Evolutionary conservation across 2,113 vertebrate species (phyloP), one percentile per base, ranked within the genome.

Genomic region (Ptilorrhoa leucosticta): DNA sequence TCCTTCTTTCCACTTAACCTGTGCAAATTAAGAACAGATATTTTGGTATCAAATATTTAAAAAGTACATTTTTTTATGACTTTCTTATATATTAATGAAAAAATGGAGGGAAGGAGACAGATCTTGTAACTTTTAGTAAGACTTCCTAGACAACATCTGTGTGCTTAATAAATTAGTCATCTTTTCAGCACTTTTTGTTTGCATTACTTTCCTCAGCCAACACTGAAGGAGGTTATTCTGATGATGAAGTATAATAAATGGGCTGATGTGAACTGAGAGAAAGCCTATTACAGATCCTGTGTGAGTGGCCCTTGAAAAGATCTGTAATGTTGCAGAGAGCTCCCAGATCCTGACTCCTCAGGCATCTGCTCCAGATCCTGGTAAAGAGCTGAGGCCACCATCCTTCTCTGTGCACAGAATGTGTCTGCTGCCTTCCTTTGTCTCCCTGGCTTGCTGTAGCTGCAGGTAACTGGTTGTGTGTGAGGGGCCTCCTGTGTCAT

Each of bases 331-430:
- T 63, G 24, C 20, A 66, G 68, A 39, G 51, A 40, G 33, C 26
- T 75, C 7, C 2, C 83, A 83, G 30, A 40, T 39, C 31, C 18
- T 15, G 31, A 40, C 18, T 56, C 37, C 42, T 87, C 31, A 22
- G 53, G 23, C 44, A 39, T 33, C 65, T 82, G n/a, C 45, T 71
- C 14, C 57, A 64, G 50, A n/a, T 17, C 6, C 54, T 42, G 17
- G 20, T 23, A 1, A 26, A 42, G 40, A 53, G 63, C 76, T 56
- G 83, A 44, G 72, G 13, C 18, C 3, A 2, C 42, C 39, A 39
- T 28, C 42, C 8, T 2, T 14, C 26, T 12, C 3, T 2, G 33
- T 54, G 69, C 39, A 7, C 5, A 33, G 0, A 2, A 22, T 0
- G 6, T 42, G 4, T 35, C 63, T 90, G 65, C 73, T 83, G 23